A percentile compares a stretch with the other conserved stretches of the same genome.
Conservation (phyloP, 2,797 vertebrate species). For the Chlorospingus semifuscus region DNA sequence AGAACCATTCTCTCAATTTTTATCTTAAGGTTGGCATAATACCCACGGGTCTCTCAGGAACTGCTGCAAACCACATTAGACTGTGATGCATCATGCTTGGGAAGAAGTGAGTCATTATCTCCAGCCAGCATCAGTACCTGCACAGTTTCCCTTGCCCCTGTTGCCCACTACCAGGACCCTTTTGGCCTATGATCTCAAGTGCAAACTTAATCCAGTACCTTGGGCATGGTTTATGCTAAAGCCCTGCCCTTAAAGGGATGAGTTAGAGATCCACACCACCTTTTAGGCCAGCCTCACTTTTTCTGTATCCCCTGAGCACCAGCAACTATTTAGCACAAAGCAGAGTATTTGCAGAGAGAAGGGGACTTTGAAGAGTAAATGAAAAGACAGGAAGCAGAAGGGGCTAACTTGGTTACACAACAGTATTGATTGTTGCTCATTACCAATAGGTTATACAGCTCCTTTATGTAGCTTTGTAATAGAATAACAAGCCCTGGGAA, state of each 20-base stretch:
- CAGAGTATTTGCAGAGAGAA: neutral
- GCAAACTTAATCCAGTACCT: neutral
- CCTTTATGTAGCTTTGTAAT: neutral
- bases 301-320: neutral
- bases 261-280: neutral
- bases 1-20: neutral
- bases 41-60: neutral
- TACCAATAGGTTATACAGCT: neutral
- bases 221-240: neutral
- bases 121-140: neutral
- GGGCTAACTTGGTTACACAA: neutral
- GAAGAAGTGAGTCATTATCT: neutral
- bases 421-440: neutral
- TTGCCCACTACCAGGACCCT: neutral
- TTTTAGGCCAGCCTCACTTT: neutral
- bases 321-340: neutral
- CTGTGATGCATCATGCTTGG: neutral
- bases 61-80: neutral
- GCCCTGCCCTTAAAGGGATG: neutral
- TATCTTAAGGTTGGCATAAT: neutral
- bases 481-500: neutral
- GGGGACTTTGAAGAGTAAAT: neutral
- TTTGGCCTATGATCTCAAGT: neutral
- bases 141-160: neutral
- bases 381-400: neutral